Percentiles rank a stretch among this genome's conserved stretches.
Conservation (phyloP, 2,797 vertebrate genomes). For the Rhinella marina region DNA sequence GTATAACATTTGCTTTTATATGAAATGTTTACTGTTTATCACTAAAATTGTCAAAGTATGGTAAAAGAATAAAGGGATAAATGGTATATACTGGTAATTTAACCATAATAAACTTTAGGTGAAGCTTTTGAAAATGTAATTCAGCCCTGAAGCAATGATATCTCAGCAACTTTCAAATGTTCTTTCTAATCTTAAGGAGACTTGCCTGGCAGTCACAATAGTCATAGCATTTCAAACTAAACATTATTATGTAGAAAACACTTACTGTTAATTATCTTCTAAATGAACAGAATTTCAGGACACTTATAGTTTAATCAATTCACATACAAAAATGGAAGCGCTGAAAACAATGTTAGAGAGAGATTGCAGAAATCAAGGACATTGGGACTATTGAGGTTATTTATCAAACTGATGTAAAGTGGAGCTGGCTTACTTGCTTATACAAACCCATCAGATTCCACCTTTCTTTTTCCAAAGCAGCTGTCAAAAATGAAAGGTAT, state of each 20-base stretch:
- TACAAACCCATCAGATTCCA: too few species aligned
- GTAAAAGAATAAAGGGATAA: neutral
- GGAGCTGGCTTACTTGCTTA: too few species aligned
- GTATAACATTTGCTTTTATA: neutral
- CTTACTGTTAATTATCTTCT: conserved; percentile 22
- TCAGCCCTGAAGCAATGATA: conserved; percentile 32
- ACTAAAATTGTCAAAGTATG: neutral
- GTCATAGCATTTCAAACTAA: conserved; percentile 38
- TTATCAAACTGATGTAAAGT: too few species aligned
- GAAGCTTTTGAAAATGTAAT: conserved; percentile 36
- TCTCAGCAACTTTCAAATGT: conserved; percentile 52
- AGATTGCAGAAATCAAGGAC: neutral
- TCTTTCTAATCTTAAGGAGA: conserved; percentile 13
- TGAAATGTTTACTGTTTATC: neutral
- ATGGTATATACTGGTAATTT: neutral
- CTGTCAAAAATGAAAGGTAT: too few species aligned
- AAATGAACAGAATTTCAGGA: neutral
- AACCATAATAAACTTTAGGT: conserved; percentile 23
- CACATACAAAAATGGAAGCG: neutral
- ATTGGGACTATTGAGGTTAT: neutral
- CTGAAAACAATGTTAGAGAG: neutral
- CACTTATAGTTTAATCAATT: conserved; percentile 15
- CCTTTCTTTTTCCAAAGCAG: too few species aligned
- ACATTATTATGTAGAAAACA: conserved; percentile 26
- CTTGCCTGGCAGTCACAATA: conserved; percentile 33